These are phyloP conservation scores for Xyrauchen texanus DNA, from an alignment of 2,113 vertebrate species.

Conservation along the genomic window DNA sequence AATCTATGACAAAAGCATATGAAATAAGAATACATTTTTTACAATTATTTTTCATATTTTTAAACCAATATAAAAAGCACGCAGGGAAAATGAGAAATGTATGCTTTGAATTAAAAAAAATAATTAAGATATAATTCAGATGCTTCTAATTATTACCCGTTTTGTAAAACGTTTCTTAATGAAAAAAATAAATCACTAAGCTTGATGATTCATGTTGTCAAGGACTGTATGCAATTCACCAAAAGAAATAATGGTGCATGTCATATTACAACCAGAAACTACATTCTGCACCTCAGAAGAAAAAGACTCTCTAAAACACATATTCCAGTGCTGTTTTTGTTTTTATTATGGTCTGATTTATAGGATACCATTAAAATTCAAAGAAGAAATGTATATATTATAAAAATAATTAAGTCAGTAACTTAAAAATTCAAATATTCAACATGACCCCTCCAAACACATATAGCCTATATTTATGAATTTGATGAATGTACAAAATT, in stretches of 20 bases:
- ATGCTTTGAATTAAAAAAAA: not conserved
- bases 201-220: constrained; percentile 27
- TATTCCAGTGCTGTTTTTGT: not conserved
- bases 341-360: not conserved
- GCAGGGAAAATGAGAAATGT: not conserved
- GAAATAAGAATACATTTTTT: not conserved
- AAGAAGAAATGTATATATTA: not conserved
- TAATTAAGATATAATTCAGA: not conserved
- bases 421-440: no score
- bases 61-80: not conserved
- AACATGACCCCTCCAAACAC: no score
- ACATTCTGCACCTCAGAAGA: not conserved
- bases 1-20: not conserved
- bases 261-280: not conserved
- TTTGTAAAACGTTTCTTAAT: not conserved
- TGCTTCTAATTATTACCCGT: not conserved
- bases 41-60: not conserved
- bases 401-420: no score
- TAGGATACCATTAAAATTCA: not conserved
- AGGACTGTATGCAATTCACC: constrained; percentile 14
- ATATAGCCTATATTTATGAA: no score
- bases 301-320: not conserved
- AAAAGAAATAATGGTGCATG: not conserved
- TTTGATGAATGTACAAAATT: no score
- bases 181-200: not conserved